Evolutionary conservation across 2,888 invertebrate species (phyloP).

Genomic region (Acrocyrtus sp.): DNA sequence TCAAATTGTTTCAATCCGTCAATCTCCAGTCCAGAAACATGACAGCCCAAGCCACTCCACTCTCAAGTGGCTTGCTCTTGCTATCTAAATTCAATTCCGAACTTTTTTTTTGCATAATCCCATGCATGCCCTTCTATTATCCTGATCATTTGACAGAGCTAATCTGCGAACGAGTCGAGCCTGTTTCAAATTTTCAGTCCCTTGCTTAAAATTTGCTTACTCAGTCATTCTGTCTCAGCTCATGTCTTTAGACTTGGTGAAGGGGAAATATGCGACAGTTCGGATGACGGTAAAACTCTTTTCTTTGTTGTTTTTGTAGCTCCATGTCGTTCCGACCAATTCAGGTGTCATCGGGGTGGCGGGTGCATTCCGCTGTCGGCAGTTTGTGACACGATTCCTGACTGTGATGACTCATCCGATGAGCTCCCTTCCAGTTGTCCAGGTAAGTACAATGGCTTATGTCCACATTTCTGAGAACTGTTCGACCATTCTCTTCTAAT

Average conservation of each 20-base stretch:
- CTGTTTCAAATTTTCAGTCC: too few species aligned
- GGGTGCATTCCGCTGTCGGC: conserved; percentile 55
- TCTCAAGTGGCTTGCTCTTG: too few species aligned
- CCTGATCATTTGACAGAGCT: background rate
- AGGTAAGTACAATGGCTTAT: conserved; percentile 24
- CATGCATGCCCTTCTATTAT: too few species aligned
- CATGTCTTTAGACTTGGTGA: too few species aligned
- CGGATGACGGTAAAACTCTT: too few species aligned
- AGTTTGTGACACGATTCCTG: conserved; percentile 34
- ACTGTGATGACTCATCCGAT: conserved; percentile 41
- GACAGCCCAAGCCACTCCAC: too few species aligned
- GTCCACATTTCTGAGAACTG: too few species aligned
- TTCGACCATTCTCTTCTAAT: conserved; percentile 9
- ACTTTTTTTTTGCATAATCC: too few species aligned
- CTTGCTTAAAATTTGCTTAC: too few species aligned
- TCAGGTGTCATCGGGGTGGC: conserved; percentile 66
- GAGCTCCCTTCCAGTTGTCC: conserved; percentile 63
- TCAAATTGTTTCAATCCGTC: conserved; percentile 19
- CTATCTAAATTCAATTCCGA: too few species aligned
- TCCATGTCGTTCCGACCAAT: conserved; percentile 66
- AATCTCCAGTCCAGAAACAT: conserved; percentile 4
- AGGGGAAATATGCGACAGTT: too few species aligned
- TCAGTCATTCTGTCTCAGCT: too few species aligned
- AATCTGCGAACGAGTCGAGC: conserved; percentile 4
- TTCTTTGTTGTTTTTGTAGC: conserved; percentile 12